A percentile compares a stretch with the other conserved stretches of the same genome.
Evolutionary conservation across 2,797 vertebrate species (phyloP).

Genomic region (Muscicapa striata): DNA sequence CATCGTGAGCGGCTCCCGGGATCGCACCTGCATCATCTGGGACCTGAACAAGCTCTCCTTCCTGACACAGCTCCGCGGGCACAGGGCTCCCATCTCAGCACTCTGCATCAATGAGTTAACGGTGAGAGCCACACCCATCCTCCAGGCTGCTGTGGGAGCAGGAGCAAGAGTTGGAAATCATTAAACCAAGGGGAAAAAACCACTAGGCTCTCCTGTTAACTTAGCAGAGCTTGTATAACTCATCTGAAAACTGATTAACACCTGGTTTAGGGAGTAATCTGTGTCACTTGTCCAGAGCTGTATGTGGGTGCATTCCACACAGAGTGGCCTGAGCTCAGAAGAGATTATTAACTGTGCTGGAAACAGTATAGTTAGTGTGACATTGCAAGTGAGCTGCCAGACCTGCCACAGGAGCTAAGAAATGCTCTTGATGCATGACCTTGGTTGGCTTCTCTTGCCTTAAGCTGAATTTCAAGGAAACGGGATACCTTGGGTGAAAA

Average conservation of each 20-base stretch:
- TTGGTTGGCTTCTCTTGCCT: background rate
- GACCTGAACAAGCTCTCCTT: slow-evolving; percentile 97
- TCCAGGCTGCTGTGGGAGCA: background rate
- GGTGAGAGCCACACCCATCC: slow-evolving; percentile 13
- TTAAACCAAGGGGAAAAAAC: background rate
- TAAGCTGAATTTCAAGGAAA: background rate
- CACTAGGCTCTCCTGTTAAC: background rate
- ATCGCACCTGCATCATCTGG: slow-evolving; percentile 99
- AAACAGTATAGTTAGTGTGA: background rate
- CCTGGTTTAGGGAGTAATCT: background rate
- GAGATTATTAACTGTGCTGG: background rate
- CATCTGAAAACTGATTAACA: background rate
- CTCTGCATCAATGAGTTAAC: slow-evolving; percentile 98
- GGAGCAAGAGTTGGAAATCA: background rate
- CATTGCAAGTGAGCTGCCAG: background rate
- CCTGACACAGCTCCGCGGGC: slow-evolving; percentile 94
- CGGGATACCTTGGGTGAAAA: background rate
- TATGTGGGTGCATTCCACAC: rapidly evolving
- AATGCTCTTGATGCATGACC: background rate
- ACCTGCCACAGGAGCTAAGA: background rate
- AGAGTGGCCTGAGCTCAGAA: background rate
- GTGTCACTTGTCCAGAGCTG: background rate
- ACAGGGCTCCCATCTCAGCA: slow-evolving; percentile 93
- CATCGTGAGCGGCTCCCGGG: slow-evolving; percentile 93
- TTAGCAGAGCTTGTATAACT: background rate